Evolutionary conservation across 2,797 vertebrate species (phyloP), one percentile per base, ranked within the genome.

Genomic region (Rhinogobio ventralis): DNA sequence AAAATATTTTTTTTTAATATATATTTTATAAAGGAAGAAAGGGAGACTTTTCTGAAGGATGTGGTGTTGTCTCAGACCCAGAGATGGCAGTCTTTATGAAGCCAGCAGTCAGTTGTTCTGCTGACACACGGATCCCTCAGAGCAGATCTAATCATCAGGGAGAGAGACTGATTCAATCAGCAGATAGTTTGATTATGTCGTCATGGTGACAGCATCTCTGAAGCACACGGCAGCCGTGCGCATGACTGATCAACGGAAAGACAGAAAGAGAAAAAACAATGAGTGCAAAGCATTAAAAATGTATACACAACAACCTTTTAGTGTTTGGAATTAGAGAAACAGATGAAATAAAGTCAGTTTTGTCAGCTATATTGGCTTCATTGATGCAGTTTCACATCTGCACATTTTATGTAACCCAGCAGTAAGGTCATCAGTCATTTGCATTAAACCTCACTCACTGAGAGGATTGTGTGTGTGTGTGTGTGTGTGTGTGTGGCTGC

Each of bases 161-260:
- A 67, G 60, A 67, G 33, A 57, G 69, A 36, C 36, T 45, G 64
- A 85, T 83, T 87, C 78, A 85, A 87, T 87, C 76, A 81, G 36
- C 23, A 20, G 49, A 83, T 80, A 75, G 77, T 88, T 85, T 87
- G 80, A 83, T 85, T 66, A 66, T 76, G 83, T 87, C 39, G 85
- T 74, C 80, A 80, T 78, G 76, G 80, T 11, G 36, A 87, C 83
- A 57, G 57, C 66, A 76, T 55, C 67, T 79, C 62, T 68, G 23
- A 68, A 67, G 69, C 81, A 36, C 80, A 75, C 5, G 17, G 57
- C 39, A 46, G 25, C n/a, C n/a, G 15, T 1, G 6, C 39, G 33
- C 60, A 84, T 42, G 51, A 62, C 17, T 73, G 82, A 86, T 82
- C 53, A 45, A 45, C 55, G 4, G 68, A 79, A 51, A 67, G 57